Conservation (phyloP, 1,140 invertebrate genomes). For the Tetranychus cinnabarinus region DNA sequence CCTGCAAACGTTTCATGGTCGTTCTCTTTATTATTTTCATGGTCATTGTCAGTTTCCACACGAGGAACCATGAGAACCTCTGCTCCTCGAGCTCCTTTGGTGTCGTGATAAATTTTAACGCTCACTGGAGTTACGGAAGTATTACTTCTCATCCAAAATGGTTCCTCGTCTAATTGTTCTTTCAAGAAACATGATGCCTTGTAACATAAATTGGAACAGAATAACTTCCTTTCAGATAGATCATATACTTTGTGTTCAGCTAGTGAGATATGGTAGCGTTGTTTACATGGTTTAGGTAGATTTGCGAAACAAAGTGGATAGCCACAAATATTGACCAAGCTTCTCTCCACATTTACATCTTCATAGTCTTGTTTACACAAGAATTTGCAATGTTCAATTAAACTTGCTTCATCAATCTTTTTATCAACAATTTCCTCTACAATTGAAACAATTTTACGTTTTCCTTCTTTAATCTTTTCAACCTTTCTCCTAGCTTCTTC, state of each 20-base stretch:
- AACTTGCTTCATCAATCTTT: background rate
- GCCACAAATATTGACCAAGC: conserved; percentile 3
- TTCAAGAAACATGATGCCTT: background rate
- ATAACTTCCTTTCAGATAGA: background rate
- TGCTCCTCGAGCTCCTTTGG: background rate
- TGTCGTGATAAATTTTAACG: background rate
- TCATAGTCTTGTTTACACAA: conserved; percentile 4
- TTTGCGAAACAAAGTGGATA: conserved; percentile 6
- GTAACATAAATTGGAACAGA: background rate
- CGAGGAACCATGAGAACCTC: background rate
- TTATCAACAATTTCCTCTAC: background rate
- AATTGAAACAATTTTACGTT: background rate
- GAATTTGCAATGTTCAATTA: background rate
- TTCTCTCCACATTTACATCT: conserved; percentile 1
- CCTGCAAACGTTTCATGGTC: too few species aligned
- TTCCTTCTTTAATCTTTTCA: background rate
- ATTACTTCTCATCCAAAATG: conserved; percentile 2
- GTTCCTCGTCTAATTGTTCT: conserved; percentile 1
- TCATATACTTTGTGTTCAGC: background rate
- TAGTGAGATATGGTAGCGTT: conserved; percentile 1
- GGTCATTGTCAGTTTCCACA: background rate
- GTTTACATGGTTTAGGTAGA: background rate
- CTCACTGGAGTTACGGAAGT: too few species aligned
- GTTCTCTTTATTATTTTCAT: too few species aligned
- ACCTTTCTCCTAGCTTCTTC: background rate